phyloP scores from a whole-genome alignment of 2,888 invertebrate genomes.

The Osmoderma eremita region DNA sequence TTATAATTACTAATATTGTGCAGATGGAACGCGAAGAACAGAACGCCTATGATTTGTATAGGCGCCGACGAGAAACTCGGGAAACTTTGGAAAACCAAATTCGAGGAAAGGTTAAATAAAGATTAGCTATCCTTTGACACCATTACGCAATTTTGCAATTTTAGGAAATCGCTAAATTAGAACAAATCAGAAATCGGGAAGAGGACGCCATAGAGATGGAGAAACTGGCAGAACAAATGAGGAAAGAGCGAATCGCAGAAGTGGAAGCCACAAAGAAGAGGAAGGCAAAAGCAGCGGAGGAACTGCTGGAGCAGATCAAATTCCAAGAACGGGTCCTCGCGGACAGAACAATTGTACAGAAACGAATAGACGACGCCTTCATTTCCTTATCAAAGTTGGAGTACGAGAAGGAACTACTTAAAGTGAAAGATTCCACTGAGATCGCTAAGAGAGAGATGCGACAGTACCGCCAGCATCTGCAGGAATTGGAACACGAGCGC shows the following conservation, averaged over 20 bases:
- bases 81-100: slow-evolving; percentile 58
- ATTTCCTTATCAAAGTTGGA: slow-evolving; percentile 55
- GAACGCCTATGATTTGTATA: slow-evolving; percentile 63
- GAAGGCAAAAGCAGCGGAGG: slow-evolving; percentile 52
- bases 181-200: slow-evolving; percentile 50
- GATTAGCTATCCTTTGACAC: neutral
- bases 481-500: slow-evolving; percentile 55
- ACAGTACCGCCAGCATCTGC: slow-evolving; percentile 56
- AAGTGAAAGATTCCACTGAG: slow-evolving; percentile 49
- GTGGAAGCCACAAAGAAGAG: slow-evolving; percentile 41
- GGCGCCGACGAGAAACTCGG: slow-evolving; percentile 62
- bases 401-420: slow-evolving; percentile 55
- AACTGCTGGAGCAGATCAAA: slow-evolving; percentile 58
- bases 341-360: slow-evolving; percentile 57
- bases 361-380: slow-evolving; percentile 56
- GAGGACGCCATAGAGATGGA: slow-evolving; percentile 56
- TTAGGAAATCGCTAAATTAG: slow-evolving; percentile 52
- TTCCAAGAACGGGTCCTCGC: slow-evolving; percentile 53
- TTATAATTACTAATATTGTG: neutral
- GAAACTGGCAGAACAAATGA: slow-evolving; percentile 53
- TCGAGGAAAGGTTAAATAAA: slow-evolving; percentile 53
- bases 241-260: slow-evolving; percentile 54
- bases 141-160: neutral
- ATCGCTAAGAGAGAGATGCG: slow-evolving; percentile 55
- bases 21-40: slow-evolving; percentile 68